Evolutionary conservation across 2,888 invertebrate genomes (phyloP).

Genomic region (Augiades crinisus): DNA sequence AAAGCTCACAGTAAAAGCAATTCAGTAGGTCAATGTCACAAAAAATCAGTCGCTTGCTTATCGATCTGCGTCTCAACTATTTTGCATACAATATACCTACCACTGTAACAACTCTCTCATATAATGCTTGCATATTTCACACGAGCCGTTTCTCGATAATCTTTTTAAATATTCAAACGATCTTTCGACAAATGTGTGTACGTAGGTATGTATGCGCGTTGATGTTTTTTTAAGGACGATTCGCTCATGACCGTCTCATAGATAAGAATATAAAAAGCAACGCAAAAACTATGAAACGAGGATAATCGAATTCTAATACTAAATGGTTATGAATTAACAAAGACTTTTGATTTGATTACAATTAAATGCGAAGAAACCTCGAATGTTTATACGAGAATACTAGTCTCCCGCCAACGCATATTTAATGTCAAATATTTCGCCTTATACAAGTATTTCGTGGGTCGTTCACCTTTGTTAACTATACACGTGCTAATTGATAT

Average conservation of each 20-base stretch:
- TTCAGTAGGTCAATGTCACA: slow-evolving; percentile 5
- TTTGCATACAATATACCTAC: slow-evolving; percentile 14
- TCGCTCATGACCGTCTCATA: slow-evolving; percentile 23
- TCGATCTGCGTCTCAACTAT: neutral
- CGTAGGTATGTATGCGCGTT: slow-evolving; percentile 52
- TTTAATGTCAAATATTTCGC: slow-evolving; percentile 26
- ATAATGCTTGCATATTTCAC: neutral
- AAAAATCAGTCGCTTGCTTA: neutral
- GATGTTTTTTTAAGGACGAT: slow-evolving; percentile 50
- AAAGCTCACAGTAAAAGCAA: slow-evolving; percentile 1
- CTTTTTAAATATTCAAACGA: slow-evolving; percentile 1
- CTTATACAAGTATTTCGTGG: slow-evolving; percentile 25
- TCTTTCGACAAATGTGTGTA: slow-evolving; percentile 30
- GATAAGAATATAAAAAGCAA: too few species aligned
- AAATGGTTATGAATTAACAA: too few species aligned
- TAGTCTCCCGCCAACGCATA: slow-evolving; percentile 24
- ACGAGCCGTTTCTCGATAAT: neutral
- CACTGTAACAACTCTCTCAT: neutral
- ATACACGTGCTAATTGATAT: slow-evolving; percentile 25
- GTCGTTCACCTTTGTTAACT: slow-evolving; percentile 20
- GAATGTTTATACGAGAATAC: slow-evolving; percentile 12
- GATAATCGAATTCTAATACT: too few species aligned
- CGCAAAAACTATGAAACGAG: too few species aligned
- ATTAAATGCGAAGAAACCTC: too few species aligned
- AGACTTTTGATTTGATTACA: too few species aligned